Evolutionary conservation across 2,888 invertebrate genomes (phyloP), one percentile per base, ranked within the genome.

Genomic region (Diarsia brunnea): DNA sequence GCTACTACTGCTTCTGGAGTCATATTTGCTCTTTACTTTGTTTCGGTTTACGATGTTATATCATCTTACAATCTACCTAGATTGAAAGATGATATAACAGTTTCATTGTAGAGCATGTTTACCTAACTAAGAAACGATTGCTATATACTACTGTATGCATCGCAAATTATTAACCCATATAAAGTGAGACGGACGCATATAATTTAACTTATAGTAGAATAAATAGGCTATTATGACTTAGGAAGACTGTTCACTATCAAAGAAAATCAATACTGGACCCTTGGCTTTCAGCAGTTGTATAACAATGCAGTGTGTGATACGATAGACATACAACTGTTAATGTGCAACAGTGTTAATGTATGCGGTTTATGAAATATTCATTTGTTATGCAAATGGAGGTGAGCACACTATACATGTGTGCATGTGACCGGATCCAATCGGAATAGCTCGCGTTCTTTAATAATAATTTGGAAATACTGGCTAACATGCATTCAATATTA

Each of bases 401-500:
- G 58, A 31, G 51, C 78, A n/a, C 53, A 65, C 55, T 73, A 60
- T 24, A 4, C 10, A n/a, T n/a, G 67, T 55, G 67, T 27, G 67
- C 75, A 43, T 11, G 79, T 63, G n/a, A 38, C 53, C 70, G 69
- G n/a, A 63, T 27, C 76, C 19, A 63, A 79, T 76, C 61, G 61
- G 31, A 78, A 60, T 45, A 21, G 60, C 21, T 60, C 53, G 76
- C 51, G 38, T 43, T 53, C 60, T 38, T 11, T 27, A n/a, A 19
- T 76, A 61, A 69, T n/a, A 63, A 47, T 38, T 70, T 19, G 61
- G 5, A 60, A 58, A 69, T 43, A 45, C 16, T 24, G n/a, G 14
- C 45, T 69, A 21, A 47, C 31, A 16, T 51, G 24, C 45, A 38
- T 60, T 58, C 0, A 51, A 47, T 51, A 63, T 47, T 79, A 79